Evolutionary conservation across 2,113 vertebrate genomes (phyloP).

Genomic region (Sinocyclocheilus rhinocerous): DNA sequence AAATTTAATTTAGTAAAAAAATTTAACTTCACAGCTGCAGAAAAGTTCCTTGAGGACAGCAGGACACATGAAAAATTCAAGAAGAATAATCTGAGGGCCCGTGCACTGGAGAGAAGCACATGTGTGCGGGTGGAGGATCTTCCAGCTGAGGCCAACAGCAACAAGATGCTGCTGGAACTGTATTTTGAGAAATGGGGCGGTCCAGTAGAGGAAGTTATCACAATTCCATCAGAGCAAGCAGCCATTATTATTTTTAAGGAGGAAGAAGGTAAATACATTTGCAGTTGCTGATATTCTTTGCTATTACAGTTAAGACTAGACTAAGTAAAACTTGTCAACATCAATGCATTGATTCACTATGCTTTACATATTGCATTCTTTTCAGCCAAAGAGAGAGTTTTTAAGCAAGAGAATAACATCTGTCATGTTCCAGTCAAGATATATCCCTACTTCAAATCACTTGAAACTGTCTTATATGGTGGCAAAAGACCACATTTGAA

Average conservation of each 20-base stretch:
- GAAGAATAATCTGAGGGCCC: slow-evolving; percentile 65
- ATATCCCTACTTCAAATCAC: slow-evolving; percentile 78
- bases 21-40: neutral
- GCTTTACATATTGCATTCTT: neutral
- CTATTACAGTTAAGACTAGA: too few species aligned
- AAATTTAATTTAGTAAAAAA: neutral
- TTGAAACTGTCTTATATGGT: slow-evolving; percentile 80
- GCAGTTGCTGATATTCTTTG: neutral
- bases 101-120: slow-evolving; percentile 74
- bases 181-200: slow-evolving; percentile 83
- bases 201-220: slow-evolving; percentile 54
- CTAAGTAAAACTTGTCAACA: too few species aligned
- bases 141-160: slow-evolving; percentile 59
- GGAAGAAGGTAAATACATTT: slow-evolving; percentile 68
- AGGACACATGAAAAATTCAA: slow-evolving; percentile 59
- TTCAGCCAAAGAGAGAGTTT: slow-evolving; percentile 66
- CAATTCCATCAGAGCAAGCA: slow-evolving; percentile 65
- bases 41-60: neutral
- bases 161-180: slow-evolving; percentile 68
- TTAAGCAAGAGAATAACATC: slow-evolving; percentile 70
- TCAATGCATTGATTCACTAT: too few species aligned
- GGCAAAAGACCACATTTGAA: slow-evolving; percentile 75
- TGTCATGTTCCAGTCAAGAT: slow-evolving; percentile 70
- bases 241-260: slow-evolving; percentile 80
- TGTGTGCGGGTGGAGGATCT: slow-evolving; percentile 81